A percentile compares a stretch with the other conserved stretches of the same genome.
Evolutionary conservation across 2,888 invertebrate species (phyloP).

Genomic region (Heteromurus nitidus): DNA sequence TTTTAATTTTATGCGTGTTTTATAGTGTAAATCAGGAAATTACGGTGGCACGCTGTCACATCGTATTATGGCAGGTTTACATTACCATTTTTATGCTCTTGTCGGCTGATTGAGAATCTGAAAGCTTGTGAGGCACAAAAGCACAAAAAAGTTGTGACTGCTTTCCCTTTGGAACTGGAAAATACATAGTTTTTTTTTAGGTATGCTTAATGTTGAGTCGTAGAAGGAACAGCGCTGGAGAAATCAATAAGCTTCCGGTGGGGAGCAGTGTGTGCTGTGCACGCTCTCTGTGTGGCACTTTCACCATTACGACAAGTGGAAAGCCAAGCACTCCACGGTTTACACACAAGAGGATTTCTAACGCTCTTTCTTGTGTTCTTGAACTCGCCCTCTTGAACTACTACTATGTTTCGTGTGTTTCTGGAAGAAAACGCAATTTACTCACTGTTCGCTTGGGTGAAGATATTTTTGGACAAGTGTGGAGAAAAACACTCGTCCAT

Average conservation of each 20-base stretch:
- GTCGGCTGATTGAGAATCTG: too few relatives aligned
- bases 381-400: not conserved
- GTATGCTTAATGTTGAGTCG: not conserved
- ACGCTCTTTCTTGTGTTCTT: not conserved
- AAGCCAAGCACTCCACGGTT: not conserved
- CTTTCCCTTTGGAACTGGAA: not conserved
- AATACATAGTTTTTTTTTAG: not conserved
- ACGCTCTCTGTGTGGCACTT: conserved; percentile 32
- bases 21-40: too few relatives aligned
- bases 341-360: not conserved
- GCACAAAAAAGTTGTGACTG: too few relatives aligned
- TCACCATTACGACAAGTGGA: conserved; percentile 21
- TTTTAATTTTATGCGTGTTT: too few relatives aligned
- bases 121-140: too few relatives aligned
- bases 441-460: not conserved
- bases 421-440: not conserved
- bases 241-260: conserved; percentile 33
- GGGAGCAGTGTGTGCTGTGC: not conserved
- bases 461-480: not conserved
- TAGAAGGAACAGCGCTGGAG: too few relatives aligned
- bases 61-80: too few relatives aligned
- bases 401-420: not conserved
- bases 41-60: too few relatives aligned
- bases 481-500: not conserved
- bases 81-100: too few relatives aligned